A percentile compares a stretch with the other conserved stretches of the same genome.
Evolutionary conservation across 2,888 invertebrate species (phyloP).

Genomic region (Rhagonycha lutea): DNA sequence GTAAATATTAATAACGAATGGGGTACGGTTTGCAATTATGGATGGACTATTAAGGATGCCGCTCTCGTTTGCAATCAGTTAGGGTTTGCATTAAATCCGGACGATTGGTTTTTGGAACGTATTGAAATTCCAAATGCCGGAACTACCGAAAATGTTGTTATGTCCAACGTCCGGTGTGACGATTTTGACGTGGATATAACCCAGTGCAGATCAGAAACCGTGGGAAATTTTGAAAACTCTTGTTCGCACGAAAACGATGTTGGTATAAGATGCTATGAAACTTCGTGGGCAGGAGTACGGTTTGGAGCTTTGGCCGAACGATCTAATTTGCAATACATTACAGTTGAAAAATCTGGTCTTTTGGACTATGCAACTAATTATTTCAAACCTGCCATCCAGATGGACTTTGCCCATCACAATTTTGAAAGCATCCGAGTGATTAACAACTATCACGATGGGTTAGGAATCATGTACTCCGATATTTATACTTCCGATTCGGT

Average conservation of each 20-base stretch:
- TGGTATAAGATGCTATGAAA: slow-evolving; percentile 85
- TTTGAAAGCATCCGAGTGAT: slow-evolving; percentile 79
- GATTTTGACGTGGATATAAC: slow-evolving; percentile 90
- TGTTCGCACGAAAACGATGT: slow-evolving; percentile 88
- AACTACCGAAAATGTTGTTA: slow-evolving; percentile 73
- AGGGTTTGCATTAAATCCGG: slow-evolving; percentile 88
- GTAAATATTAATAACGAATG: slow-evolving; percentile 83
- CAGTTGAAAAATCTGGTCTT: slow-evolving; percentile 90
- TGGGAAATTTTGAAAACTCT: slow-evolving; percentile 82
- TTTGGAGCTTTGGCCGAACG: slow-evolving; percentile 87
- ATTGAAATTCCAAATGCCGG: slow-evolving; percentile 82
- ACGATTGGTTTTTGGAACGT: slow-evolving; percentile 85
- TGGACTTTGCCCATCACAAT: slow-evolving; percentile 82
- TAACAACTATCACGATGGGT: slow-evolving; percentile 89
- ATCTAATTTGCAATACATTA: slow-evolving; percentile 84
- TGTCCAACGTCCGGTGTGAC: slow-evolving; percentile 89
- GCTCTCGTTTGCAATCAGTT: slow-evolving; percentile 94
- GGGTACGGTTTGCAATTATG: slow-evolving; percentile 98
- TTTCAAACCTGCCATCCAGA: slow-evolving; percentile 88
- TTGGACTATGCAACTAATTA: slow-evolving; percentile 88
- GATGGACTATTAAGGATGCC: slow-evolving; percentile 91
- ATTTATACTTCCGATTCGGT: slow-evolving; percentile 84
- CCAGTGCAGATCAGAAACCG: slow-evolving; percentile 79
- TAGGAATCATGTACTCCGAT: slow-evolving; percentile 93
- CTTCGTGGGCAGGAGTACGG: slow-evolving; percentile 92